Percentiles rank a stretch among this genome's conserved stretches.
phyloP scores from a whole-genome alignment of 30 jellyfish, hydroid and myxozoan genomes.

The Calvadosia cruxmelitensis region DNA sequence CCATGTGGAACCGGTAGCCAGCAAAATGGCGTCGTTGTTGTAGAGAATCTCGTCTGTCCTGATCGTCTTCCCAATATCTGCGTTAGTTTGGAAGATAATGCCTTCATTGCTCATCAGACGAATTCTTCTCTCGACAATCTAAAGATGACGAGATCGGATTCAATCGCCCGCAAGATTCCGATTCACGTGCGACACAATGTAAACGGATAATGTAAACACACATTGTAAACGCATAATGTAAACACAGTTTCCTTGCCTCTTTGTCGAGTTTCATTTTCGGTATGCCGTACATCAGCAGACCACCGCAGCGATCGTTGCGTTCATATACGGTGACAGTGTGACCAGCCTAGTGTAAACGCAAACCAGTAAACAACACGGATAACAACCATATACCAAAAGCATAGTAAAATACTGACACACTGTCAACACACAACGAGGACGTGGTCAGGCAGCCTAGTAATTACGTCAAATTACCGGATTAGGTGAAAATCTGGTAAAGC shows the following conservation, averaged over 20 bases:
- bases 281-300: slow-evolving; percentile 60
- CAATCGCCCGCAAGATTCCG: background rate
- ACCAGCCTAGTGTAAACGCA: slow-evolving; percentile 43
- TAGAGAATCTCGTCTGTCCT: slow-evolving; percentile 15
- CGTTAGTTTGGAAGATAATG: slow-evolving; percentile 25
- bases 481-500: no score
- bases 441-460: no score
- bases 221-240: no score
- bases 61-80: slow-evolving; percentile 31
- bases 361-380: no score
- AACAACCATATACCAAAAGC: no score
- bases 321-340: slow-evolving; percentile 59
- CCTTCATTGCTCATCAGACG: slow-evolving; percentile 53
- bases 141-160: background rate
- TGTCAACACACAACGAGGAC: background rate
- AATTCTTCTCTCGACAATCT: slow-evolving; percentile 56
- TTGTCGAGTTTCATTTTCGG: slow-evolving; percentile 67
- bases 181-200: no score
- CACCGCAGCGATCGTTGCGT: slow-evolving; percentile 75
- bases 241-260: slow-evolving; percentile 16
- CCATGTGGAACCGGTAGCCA: slow-evolving; percentile 50
- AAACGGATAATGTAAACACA: no score
- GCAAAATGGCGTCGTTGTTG: slow-evolving; percentile 37
- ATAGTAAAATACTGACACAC: no score
- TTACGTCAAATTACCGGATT: no score